Base-by-base conservation (phyloP, 2,113 vertebrate species). In the Cyprinodon brontotheroides region DNA sequence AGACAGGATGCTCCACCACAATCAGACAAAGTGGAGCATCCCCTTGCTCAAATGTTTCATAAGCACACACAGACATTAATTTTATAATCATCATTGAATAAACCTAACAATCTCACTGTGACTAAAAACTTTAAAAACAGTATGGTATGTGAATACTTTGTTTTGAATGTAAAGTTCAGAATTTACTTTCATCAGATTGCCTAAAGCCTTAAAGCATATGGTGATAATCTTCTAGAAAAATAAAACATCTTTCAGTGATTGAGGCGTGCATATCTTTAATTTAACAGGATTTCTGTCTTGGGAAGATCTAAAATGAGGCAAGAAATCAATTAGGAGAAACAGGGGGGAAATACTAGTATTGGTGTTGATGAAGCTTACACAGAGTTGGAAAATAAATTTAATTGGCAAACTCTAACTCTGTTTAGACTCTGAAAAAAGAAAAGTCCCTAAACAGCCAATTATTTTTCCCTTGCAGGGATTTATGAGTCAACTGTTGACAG, bases 401-500 rank as follows among this genome's bases (percentile, higher is more conserved):
- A 48, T 68, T 50, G 22, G 29, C 10, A 15, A 36, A 67, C 43
- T 67, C 11, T 22, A n/a, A 66, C 48, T 53, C 12, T 13, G 41
- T 66, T 68, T 38, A 39, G 36, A 68, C 14, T 48, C 66, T 20
- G 15, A 53, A 53, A 53, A 38, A 68, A 57, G 7, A 38, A 68
- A 57, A 17, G 20, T 68, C 66, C 64, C 66, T 38, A 53, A 68
- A 29, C 66, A 53, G 38, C 45, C 47, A 38, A 53, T 68, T 50
- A 68, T 53, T 53, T 6, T 53, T 50, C 9, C 4, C 45, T 61
- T 12, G 6, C 29, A 22, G 40, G 41, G 40, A 43, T 70, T 43
- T 61, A n/a, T 7, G 11, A 43, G 20, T 36, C 39, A 5, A 10
- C 53, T 61, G 12, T 43, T 20, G 61, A 41, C 53, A 60, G 39